Evolutionary conservation across 2,113 vertebrate species (phyloP), one percentile per base, ranked within the genome.

Genomic region (Rhinichthys klamathensis): DNA sequence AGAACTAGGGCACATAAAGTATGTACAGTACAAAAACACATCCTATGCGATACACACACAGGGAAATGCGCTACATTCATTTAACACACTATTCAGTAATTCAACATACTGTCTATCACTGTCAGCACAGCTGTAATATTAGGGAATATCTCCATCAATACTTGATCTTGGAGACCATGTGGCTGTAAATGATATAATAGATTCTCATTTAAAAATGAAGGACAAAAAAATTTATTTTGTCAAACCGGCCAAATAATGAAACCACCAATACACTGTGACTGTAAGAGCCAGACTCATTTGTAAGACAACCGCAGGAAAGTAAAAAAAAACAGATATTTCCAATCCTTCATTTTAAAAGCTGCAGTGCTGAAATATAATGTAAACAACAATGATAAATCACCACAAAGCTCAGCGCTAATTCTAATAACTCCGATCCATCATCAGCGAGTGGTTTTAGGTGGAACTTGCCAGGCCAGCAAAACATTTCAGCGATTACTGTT

Each of bases 401-500:
- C 38, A 27, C n/a, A 44, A 25, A 35, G 49, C 75, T 56, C 30
- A 35, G 51, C 21, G 10, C 21, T 80, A 67, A 38, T 77, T 67
- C 18, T 30, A 77, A 76, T 44, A 60, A 46, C 65, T 70, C 6
- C 25, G 3, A 72, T 84, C 32, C 67, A 74, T 80, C 46, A 73
- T 23, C 13, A 9, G 7, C 44, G n/a, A 41, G 51, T 23, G 58
- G 38, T 75, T 80, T 69, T 54, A 80, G 82, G 49, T 88, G 80
- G 80, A 91, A 85, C 88, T 86, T 83, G 72, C 76, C 86, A 58
- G 35, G 87, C 38, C 38, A 11, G 60, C 69, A 67, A 75, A 58
- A 89, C 85, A 77, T 81, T 61, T 67, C 69, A 83, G 38, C 82
- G 90, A 89, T 85, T 90, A 89, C 49, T 78, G 56, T 38, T 54